These are phyloP conservation scores for Probaryconus sp. DNA, from an alignment of 1,140 invertebrate species.

Conservation along the genomic window DNA sequence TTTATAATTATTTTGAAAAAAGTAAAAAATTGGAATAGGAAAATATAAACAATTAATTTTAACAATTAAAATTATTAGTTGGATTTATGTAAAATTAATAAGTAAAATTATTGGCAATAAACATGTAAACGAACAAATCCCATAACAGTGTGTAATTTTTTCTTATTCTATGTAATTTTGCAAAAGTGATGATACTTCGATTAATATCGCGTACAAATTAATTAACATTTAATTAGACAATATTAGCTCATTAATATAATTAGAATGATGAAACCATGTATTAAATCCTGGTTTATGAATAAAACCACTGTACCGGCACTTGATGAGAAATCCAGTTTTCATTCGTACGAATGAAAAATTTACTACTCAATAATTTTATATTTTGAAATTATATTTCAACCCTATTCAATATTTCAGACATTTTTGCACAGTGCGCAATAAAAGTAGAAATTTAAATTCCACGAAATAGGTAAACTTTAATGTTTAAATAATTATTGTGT, in stretches of 20 bases:
- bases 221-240: constrained; percentile 46
- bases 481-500: too few species aligned
- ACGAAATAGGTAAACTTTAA: too few species aligned
- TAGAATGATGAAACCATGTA: constrained; percentile 41
- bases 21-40: too few species aligned
- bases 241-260: constrained; percentile 46
- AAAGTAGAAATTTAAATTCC: too few species aligned
- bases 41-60: too few species aligned
- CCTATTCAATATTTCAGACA: too few species aligned
- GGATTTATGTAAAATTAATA: constrained; percentile 9
- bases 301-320: constrained; percentile 17
- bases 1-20: too few species aligned
- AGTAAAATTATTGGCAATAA: constrained; percentile 17
- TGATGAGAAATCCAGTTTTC: constrained; percentile 9
- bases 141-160: constrained; percentile 28
- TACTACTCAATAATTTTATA: too few species aligned
- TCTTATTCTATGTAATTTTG: constrained; percentile 17
- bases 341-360: too few species aligned
- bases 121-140: constrained; percentile 16
- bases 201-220: constrained; percentile 35
- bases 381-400: too few species aligned
- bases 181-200: constrained; percentile 39
- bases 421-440: too few species aligned
- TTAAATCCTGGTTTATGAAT: constrained; percentile 22
- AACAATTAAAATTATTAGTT: constrained; percentile 15